These are phyloP conservation scores for Prionace glauca DNA, from an alignment of 2,797 vertebrate genomes.

Conservation along the genomic window DNA sequence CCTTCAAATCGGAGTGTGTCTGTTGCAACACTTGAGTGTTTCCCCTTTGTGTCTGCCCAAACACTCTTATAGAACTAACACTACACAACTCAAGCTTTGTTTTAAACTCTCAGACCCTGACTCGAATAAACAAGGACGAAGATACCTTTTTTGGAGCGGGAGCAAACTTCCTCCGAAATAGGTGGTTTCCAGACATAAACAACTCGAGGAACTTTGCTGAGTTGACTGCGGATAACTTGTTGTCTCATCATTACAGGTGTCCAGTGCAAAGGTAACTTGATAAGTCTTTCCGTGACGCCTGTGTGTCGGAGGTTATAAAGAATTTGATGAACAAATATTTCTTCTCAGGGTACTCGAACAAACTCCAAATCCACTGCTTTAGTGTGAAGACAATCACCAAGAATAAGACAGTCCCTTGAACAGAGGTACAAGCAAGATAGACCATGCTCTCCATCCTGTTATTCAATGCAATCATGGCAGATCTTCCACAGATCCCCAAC, in stretches of 20 bases:
- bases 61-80: not conserved
- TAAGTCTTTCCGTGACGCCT: not conserved
- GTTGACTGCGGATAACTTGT: not conserved
- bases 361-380: not conserved
- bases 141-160: not conserved
- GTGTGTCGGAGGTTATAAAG: not conserved
- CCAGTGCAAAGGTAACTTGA: conserved; percentile 33
- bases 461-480: not conserved
- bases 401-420: not conserved
- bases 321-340: conserved; percentile 27
- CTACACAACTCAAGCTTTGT: not conserved
- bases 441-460: not conserved
- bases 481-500: not conserved
- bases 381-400: not conserved
- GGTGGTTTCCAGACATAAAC: not conserved
- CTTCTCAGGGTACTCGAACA: not conserved
- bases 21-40: not conserved
- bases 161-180: not conserved
- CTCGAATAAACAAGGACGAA: not conserved
- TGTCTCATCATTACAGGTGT: not conserved
- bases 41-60: not conserved
- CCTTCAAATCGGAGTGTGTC: not conserved
- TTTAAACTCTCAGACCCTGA: not conserved
- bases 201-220: not conserved
- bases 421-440: not conserved